A percentile compares a stretch with the other conserved stretches of the same genome.
Evolutionary conservation across 1,140 invertebrate species (phyloP).

Genomic region (Adelges cooleyi): DNA sequence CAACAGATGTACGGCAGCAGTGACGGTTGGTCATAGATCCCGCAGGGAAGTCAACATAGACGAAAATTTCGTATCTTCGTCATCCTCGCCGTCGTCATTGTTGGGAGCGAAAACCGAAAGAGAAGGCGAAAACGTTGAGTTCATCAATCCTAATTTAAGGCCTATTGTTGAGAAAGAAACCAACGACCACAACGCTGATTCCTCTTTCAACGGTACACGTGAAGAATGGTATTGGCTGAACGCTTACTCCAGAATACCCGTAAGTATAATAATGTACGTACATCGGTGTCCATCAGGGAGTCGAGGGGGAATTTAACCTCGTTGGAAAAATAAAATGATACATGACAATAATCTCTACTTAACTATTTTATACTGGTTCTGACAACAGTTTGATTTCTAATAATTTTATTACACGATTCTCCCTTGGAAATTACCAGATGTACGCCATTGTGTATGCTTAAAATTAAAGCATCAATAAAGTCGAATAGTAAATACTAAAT

Average conservation of each 20-base stretch:
- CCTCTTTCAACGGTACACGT: constrained; percentile 12
- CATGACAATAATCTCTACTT: no score
- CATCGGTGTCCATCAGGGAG: not conserved
- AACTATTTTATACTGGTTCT: no score
- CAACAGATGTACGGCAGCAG: not conserved
- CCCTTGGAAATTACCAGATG: no score
- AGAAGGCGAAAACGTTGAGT: constrained; percentile 50
- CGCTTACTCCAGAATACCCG: constrained; percentile 62
- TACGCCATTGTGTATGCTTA: no score
- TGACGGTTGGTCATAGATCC: not conserved
- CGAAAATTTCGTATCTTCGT: constrained; percentile 37
- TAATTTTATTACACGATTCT: no score
- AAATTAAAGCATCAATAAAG: no score
- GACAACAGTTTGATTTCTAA: no score
- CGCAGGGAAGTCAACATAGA: constrained; percentile 26
- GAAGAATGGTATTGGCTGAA: constrained; percentile 62
- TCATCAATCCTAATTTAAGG: constrained; percentile 53
- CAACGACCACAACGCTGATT: not conserved
- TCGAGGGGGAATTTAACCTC: no score
- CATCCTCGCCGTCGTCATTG: constrained; percentile 31
- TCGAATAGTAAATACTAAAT: no score
- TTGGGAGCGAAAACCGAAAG: constrained; percentile 15
- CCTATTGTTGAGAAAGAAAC: constrained; percentile 51
- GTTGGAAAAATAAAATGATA: not conserved
- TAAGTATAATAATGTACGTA: constrained; percentile 39